Evolutionary conservation across 1,140 invertebrate genomes (phyloP).

Genomic region (Colletes latitarsis): DNA sequence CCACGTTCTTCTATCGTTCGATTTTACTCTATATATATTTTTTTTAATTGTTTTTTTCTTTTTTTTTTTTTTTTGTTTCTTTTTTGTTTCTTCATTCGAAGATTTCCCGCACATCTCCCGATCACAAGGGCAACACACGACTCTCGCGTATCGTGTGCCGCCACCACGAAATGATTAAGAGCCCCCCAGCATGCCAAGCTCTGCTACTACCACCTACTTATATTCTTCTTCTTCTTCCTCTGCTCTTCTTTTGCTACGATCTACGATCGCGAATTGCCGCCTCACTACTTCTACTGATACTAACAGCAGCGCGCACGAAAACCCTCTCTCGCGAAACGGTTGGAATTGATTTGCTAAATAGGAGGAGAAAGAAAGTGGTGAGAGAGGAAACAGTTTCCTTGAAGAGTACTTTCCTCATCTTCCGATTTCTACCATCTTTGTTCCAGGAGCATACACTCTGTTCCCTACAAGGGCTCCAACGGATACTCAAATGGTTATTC

Average conservation of each 20-base stretch:
- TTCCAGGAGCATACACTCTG: constrained; percentile 82
- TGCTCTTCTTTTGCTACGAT: constrained; percentile 39
- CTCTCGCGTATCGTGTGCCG: constrained; percentile 31
- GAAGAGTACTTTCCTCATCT: constrained; percentile 72
- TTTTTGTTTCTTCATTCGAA: not conserved
- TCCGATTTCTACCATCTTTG: constrained; percentile 80
- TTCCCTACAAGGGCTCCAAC: constrained; percentile 82
- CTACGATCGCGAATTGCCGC: constrained; percentile 36
- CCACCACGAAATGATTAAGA: constrained; percentile 38
- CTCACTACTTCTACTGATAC: constrained; percentile 49
- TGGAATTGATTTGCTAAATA: constrained; percentile 46
- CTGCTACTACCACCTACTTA: constrained; percentile 9
- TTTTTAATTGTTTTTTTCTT: not conserved
- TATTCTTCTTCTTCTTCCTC: constrained; percentile 18
- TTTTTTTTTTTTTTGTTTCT: not conserved
- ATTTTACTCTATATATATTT: not conserved
- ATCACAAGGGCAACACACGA: constrained; percentile 24
- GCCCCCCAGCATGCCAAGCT: constrained; percentile 43
- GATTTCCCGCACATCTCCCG: constrained; percentile 50
- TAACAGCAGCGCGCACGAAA: constrained; percentile 48
- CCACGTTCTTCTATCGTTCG: constrained; percentile 61
- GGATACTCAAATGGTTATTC: constrained; percentile 81
- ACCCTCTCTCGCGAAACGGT: constrained; percentile 40
- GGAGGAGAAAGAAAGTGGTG: constrained; percentile 40
- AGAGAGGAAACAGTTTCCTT: constrained; percentile 39